Base-by-base conservation (phyloP, 2,113 vertebrate genomes). In the Thunnus maccoyii region DNA sequence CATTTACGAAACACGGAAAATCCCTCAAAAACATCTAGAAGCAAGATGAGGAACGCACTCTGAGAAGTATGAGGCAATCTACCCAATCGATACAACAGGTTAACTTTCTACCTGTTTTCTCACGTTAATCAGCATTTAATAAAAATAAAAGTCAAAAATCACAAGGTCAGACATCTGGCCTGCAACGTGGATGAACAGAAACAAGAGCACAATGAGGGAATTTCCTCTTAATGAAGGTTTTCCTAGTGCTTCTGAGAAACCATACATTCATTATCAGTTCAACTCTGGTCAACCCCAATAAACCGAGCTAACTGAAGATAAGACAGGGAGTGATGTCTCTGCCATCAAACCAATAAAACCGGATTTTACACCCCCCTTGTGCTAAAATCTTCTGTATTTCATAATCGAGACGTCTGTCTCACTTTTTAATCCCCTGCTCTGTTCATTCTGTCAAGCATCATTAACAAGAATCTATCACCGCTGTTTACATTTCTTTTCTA, bases 271-370 rank as follows among this genome's bases (percentile, higher is more conserved):
- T 64, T 64, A 79, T 77, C 82, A 74, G 30, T 48, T 75, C 44
- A 67, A 32, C 36, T 64, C 27, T 36, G 46, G 50, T 71, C 79
- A 75, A 58, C 46, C 22, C 25, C 66, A 68, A 78, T 64, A 83
- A 88, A 85, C 56, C 64, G 8, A 81, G 51, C 1, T 30, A 62
- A 64, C 18, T 3, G 11, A 20, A 18, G 30, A 85, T 67, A 87
- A 83, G 68, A 11, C 27, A 30, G 15, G 48, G 55, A 62, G 18
- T 2, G 44, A 72, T 10, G 18, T 46, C n/a, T 44, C 0, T 0
- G 41, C 9, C 46, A 36, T 63, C n/a, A 78, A 68, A 83, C 36
- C 51, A 64, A 56, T 62, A 56, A 72, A 48, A 71, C 2, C 2
- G 11, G 60, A 60, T 63, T 74, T 67, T 63, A 72, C 25, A 60